Conservation (phyloP, 2,113 vertebrate species). For the Aegithalos caudatus region DNA sequence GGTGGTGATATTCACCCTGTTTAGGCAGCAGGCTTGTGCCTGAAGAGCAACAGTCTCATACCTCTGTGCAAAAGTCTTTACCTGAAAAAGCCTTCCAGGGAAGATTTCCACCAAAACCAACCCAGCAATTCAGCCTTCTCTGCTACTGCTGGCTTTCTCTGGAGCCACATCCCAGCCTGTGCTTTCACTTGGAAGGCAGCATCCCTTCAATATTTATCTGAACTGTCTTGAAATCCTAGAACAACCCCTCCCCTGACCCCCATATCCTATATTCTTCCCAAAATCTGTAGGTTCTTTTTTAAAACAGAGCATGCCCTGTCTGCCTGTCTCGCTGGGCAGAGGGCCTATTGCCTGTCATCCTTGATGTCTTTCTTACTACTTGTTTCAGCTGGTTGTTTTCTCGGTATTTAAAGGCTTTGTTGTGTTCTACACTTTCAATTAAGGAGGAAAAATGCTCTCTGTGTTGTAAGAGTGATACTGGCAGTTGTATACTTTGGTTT, state of each 20-base stretch:
- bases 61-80: background rate
- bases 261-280: background rate
- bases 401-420: background rate
- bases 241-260: background rate
- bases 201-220: background rate
- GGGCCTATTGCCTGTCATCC: constrained; percentile 32
- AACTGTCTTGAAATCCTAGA: background rate
- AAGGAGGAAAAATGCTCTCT: constrained; percentile 46
- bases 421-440: constrained; percentile 50
- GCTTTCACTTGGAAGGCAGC: background rate
- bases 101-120: background rate
- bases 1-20: background rate
- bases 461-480: constrained; percentile 60
- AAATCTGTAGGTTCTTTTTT: background rate
- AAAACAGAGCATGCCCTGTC: background rate
- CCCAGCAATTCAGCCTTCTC: background rate
- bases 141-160: background rate
- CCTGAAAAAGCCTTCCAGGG: background rate
- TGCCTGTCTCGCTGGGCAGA: background rate
- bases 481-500: constrained; percentile 9
- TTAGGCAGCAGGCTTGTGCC: background rate
- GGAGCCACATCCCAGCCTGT: background rate
- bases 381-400: constrained; percentile 45
- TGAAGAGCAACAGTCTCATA: background rate
- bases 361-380: constrained; percentile 47